These are phyloP conservation scores for Oryctes rhinoceros DNA, from an alignment of 1,140 invertebrate genomes.

Conservation along the genomic window DNA sequence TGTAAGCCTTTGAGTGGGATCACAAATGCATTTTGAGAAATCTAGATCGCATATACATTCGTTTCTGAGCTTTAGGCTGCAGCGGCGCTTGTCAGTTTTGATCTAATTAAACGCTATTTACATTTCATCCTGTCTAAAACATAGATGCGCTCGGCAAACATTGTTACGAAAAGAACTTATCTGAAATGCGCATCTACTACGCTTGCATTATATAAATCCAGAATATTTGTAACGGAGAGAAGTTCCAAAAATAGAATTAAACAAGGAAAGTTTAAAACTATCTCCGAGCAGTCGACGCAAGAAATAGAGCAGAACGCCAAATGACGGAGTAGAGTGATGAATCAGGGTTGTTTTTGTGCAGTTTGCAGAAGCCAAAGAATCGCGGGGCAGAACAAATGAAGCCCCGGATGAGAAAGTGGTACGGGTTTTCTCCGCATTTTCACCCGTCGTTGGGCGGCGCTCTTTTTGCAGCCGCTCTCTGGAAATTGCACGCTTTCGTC, in stretches of 20 bases:
- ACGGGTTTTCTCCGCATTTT: conserved; percentile 7
- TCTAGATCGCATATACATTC: too few relatives aligned
- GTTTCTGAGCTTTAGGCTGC: too few relatives aligned
- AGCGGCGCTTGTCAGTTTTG: background rate
- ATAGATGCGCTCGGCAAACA: background rate
- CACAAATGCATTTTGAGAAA: too few relatives aligned
- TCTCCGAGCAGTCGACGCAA: conserved; percentile 11
- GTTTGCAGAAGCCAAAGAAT: conserved; percentile 24
- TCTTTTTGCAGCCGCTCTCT: background rate
- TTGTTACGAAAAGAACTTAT: conserved; percentile 8
- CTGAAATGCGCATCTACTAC: conserved; percentile 1
- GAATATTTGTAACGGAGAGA: background rate
- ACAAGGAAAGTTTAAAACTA: conserved; percentile 30
- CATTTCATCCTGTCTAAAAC: conserved; percentile 3
- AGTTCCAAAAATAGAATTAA: conserved; percentile 33
- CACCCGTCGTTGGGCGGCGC: conserved; percentile 1
- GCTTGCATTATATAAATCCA: conserved; percentile 16
- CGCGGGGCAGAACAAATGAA: conserved; percentile 31
- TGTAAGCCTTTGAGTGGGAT: too few relatives aligned
- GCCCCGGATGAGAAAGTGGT: conserved; percentile 12
- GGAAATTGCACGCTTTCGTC: conserved; percentile 16
- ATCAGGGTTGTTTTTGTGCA: conserved; percentile 35
- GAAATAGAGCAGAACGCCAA: conserved; percentile 31
- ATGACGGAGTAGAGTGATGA: conserved; percentile 29
- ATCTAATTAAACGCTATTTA: background rate